Base-by-base conservation (phyloP, 2,113 vertebrate species). In the Chionomys nivalis region DNA sequence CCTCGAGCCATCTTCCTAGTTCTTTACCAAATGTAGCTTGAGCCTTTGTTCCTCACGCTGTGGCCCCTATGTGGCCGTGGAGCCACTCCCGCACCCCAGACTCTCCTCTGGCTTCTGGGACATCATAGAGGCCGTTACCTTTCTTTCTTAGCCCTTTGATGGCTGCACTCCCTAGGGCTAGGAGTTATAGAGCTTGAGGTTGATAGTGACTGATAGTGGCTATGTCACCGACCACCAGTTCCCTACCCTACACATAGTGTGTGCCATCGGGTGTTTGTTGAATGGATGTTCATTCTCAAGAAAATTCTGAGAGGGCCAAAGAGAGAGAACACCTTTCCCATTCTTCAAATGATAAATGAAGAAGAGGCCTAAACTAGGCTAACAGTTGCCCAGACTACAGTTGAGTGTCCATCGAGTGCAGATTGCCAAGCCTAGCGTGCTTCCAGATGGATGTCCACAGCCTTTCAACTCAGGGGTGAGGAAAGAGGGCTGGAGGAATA, bases 1-100 rank as follows among this genome's bases (percentile, higher is more conserved):
- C 52, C 28, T 63, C 19, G 0, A 0, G 31, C 21, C 9, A 0
- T 42, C 8, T 9, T n/a, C 28, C 4, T 10, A 77, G 66, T 9
- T 5, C 72, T 72, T 79, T 1, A 1, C 19, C n/a, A 0, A 65
- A 13, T 24, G 28, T 0, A n/a, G 44, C 55, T 42, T 28, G 13
- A 17, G 55, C n/a, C 55, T 28, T 42, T 31, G 75, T 44, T 17
- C 14, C 81, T 42, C 3, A 1, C 44, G 21, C 63, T 14, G 0
- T 7, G 44, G 55, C 58, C 17, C 95, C 7, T 1, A 3, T 47
- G n/a, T n/a, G 85, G 12, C 61, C 11, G 1, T 31, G 19, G 58
- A 42, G 14, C 28, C 31, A 26, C 7, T n/a, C 16, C 26, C 47
- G 4, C 2, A 39, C 78, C 58, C 11, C 2, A 81, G 28, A 14